Evolutionary conservation across 2,113 vertebrate genomes (phyloP), one percentile per base, ranked within the genome.

Genomic region (Mobula birostris): DNA sequence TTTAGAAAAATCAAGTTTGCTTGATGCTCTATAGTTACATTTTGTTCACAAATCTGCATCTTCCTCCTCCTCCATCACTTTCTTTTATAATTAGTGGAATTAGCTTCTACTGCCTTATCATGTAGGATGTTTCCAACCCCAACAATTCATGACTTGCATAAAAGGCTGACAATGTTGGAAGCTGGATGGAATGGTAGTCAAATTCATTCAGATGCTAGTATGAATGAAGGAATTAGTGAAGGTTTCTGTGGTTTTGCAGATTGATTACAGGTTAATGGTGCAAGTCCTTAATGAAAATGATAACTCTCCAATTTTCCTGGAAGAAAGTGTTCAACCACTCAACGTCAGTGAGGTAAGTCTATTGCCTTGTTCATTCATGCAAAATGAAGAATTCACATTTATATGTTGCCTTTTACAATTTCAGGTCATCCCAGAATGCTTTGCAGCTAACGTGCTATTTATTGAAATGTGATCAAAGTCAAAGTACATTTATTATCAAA

Each of bases 241-340:
- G 48, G 24, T 21, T 72, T 56, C 72, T 76, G 40, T 94, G 29
- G n/a, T 27, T 66, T 48, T 82, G 36, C 95, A 96, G 95, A 95
- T 95, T 0, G 94, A 95, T 66, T 97, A 95, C 95, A 95, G 96
- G 91, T 95, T 97, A 94, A 95, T 97, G 0, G 96, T 97, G 27
- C 96, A 98, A 95, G 96, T 97, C 94, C 94, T 97, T 94, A 97
- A 97, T 0, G 97, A 97, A 95, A 98, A 98, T 0, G 97, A 97
- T 95, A 97, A 98, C 96, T 95, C 63, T 56, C 97, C 97, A 15
- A 94, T 83, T 74, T 97, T 98, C 94, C 94, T 95, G 92, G 95
- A 96, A 48, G 94, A 96, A 72, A 96, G 96, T 0, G 94, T 96
- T 66, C 95, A 95, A n/a, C 95, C 95, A 0, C 95, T 96, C 94